Base-by-base conservation (phyloP, 1,140 invertebrate species). In the Bombus affinis region DNA sequence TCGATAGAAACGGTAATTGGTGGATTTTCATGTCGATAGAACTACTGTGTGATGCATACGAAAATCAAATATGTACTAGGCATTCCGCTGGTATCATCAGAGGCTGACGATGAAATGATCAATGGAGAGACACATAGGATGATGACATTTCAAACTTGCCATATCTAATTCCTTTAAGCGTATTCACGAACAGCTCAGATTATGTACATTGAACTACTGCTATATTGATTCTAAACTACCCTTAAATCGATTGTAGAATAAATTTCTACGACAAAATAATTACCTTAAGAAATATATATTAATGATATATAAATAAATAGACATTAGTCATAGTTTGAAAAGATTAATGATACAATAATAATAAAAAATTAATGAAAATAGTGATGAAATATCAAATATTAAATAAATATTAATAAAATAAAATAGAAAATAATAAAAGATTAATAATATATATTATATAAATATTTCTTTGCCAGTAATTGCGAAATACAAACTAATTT, bases 1-100 rank as follows among this genome's bases (percentile, higher is more conserved):
- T 83, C 57, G 88, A 83, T 85, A 83, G 53, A 71, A 65, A 32
- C 70, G 76, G 75, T 89, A 89, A 89, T 89, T 89, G 86, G 80
- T 80, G 44, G 76, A 89, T 86, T 89, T 89, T 80, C 81, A 76
- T 83, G 65, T 32, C 22, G 68, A 68, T 78, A 77, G 68, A 53
- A 74, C n/a, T 65, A n/a, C 42, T 0, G 70, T 44, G 59, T 53
- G 65, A 73, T 65, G 47, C 39, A 37, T 62, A n/a, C 59, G 72
- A 80, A 85, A 88, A 75, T 37, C 81, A 70, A 83, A 59, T 75
- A 53, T 53, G 47, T 53, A 82, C 47, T 72, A 37, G 39, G 5
- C 10, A 37, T 44, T 35, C 8, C 9, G 10, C 13, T n/a, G 32
- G 44, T 59, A 73, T 28, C 13, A 65, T 32, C 42, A 66, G 81